These are phyloP conservation scores for Mustela lutreola DNA, from an alignment of 2,113 vertebrate genomes.

Conservation along the genomic window DNA sequence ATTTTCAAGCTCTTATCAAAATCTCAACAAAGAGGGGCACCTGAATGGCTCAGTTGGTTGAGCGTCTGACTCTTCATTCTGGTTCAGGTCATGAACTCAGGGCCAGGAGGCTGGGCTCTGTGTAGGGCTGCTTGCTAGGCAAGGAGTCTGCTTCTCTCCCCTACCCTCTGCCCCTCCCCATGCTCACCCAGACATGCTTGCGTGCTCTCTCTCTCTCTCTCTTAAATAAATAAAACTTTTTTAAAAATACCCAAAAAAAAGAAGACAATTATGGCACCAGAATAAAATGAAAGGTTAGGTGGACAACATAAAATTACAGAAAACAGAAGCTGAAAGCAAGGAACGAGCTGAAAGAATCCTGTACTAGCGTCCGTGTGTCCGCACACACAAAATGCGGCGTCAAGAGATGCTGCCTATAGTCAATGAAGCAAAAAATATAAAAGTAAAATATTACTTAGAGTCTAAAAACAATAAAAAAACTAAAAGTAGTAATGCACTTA, in stretches of 20 bases:
- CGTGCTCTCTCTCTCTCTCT: neutral
- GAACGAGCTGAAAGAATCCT: neutral
- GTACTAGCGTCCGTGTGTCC: no score
- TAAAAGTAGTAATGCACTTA: neutral
- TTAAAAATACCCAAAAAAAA: neutral
- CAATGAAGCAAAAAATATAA: neutral
- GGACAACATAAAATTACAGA: neutral
- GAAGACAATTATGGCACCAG: neutral
- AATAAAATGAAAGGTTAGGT: neutral
- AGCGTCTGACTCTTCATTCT: neutral
- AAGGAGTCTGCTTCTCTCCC: neutral
- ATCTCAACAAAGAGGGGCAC: neutral
- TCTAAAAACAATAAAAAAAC: neutral
- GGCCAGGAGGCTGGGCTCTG: neutral
- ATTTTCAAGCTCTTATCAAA: neutral
- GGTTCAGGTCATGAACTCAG: neutral
- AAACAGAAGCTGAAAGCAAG: neutral
- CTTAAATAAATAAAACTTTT: neutral
- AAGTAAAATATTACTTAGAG: neutral
- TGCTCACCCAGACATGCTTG: neutral
- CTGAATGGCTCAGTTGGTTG: neutral
- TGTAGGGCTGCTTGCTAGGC: neutral
- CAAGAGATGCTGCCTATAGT: neutral
- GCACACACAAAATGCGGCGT: neutral
- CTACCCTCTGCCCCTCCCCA: neutral